phyloP scores from a whole-genome alignment of 1,140 invertebrate genomes.

The Pteromalus puparum region DNA sequence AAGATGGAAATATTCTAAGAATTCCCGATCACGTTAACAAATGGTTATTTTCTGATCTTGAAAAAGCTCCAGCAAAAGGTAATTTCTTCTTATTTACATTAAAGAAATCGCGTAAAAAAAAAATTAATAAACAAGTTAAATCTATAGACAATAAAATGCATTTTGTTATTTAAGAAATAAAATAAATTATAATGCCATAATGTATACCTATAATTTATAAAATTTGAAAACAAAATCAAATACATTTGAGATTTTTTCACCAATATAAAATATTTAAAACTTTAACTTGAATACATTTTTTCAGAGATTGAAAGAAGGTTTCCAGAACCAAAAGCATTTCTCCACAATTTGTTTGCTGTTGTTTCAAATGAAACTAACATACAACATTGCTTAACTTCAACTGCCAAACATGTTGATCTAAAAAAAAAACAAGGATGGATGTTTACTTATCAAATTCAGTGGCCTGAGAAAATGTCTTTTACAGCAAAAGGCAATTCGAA shows the following conservation, averaged over 20 bases:
- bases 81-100: neutral
- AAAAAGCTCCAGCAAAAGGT: constrained; percentile 32
- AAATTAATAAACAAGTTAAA: too few species aligned
- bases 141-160: too few species aligned
- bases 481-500: constrained; percentile 55
- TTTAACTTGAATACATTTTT: constrained; percentile 33
- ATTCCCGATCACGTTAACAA: neutral
- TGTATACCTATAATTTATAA: neutral
- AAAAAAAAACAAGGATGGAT: constrained; percentile 36
- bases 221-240: neutral
- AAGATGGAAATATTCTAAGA: neutral
- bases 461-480: constrained; percentile 64
- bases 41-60: constrained; percentile 31
- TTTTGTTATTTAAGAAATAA: too few species aligned
- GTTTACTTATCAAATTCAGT: constrained; percentile 59
- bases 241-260: neutral
- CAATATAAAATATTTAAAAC: constrained; percentile 19
- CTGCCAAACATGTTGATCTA: neutral
- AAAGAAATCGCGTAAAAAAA: too few species aligned
- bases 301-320: constrained; percentile 59
- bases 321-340: constrained; percentile 39
- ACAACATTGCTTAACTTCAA: constrained; percentile 29
- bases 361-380: constrained; percentile 54
- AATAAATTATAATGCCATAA: neutral
- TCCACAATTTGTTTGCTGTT: constrained; percentile 55